These are phyloP conservation scores for Oryzias melastigma DNA, from an alignment of 2,113 vertebrate species.

Conservation along the genomic window DNA sequence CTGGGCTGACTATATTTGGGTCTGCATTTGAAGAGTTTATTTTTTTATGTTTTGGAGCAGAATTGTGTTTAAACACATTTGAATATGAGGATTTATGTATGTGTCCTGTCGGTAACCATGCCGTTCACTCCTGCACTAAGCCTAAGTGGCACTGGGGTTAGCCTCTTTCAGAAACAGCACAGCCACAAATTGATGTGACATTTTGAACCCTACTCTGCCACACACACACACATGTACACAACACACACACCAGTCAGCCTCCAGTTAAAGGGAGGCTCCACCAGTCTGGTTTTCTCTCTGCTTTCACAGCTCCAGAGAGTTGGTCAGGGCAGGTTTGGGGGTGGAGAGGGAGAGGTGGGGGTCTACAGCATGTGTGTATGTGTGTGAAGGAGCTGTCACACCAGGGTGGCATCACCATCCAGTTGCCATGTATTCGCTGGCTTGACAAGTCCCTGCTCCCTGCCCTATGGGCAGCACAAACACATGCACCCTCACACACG, in stretches of 20 bases:
- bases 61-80: background rate
- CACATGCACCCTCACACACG: constrained; percentile 31
- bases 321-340: constrained; percentile 47
- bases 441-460: constrained; percentile 72
- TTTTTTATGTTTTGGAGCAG: background rate
- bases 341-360: background rate
- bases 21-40: too few relatives aligned
- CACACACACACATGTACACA: constrained; percentile 20
- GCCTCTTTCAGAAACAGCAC: constrained; percentile 74
- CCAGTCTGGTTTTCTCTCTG: constrained; percentile 64
- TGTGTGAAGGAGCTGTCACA: constrained; percentile 71
- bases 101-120: constrained; percentile 55
- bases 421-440: constrained; percentile 68
- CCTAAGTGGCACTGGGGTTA: constrained; percentile 74
- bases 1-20: too few relatives aligned
- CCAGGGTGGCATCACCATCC: constrained; percentile 68
- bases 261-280: constrained; percentile 59
- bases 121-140: constrained; percentile 57
- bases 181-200: constrained; percentile 75
- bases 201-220: constrained; percentile 58
- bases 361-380: constrained; percentile 19
- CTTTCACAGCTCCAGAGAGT: constrained; percentile 65
- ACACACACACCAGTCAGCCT: constrained; percentile 42
- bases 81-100: constrained; percentile 27
- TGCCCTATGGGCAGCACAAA: constrained; percentile 54